These are phyloP conservation scores for Dasypolia templi DNA, from an alignment of 2,888 invertebrate species.

Conservation along the genomic window DNA sequence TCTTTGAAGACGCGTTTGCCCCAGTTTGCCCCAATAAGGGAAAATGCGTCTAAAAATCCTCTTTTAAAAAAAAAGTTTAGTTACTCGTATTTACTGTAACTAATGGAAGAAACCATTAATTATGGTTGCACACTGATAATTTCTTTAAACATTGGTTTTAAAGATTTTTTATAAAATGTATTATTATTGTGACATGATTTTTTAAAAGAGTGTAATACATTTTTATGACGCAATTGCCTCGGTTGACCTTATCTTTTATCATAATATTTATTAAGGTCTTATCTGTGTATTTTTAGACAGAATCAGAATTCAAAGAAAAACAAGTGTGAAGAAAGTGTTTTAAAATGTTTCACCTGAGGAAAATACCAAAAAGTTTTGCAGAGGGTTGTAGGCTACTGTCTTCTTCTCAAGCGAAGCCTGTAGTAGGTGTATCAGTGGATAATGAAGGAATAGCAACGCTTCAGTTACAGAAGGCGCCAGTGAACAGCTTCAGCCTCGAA, in stretches of 20 bases:
- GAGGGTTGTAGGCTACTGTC: constrained; percentile 5
- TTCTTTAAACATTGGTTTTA: too few relatives aligned
- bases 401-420: constrained; percentile 21
- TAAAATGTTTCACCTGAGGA: constrained; percentile 31
- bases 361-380: not conserved
- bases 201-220: too few relatives aligned
- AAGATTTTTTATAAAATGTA: too few relatives aligned
- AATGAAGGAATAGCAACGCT: constrained; percentile 92
- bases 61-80: too few relatives aligned
- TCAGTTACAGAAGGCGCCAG: constrained; percentile 93
- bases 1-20: too few relatives aligned
- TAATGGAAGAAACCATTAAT: too few relatives aligned
- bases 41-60: too few relatives aligned
- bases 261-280: not conserved
- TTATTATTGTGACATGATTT: too few relatives aligned
- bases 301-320: not conserved
- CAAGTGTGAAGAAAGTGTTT: not conserved
- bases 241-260: constrained; percentile 33
- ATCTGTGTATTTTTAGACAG: constrained; percentile 2
- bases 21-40: too few relatives aligned
- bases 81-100: too few relatives aligned
- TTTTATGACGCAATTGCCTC: too few relatives aligned
- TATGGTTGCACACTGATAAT: too few relatives aligned
- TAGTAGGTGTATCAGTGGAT: constrained; percentile 70
- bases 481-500: constrained; percentile 93